A percentile compares a stretch with the other conserved stretches of the same genome.
Conservation (phyloP, 2,797 vertebrate genomes). For the Carcharodon carcharias region DNA sequence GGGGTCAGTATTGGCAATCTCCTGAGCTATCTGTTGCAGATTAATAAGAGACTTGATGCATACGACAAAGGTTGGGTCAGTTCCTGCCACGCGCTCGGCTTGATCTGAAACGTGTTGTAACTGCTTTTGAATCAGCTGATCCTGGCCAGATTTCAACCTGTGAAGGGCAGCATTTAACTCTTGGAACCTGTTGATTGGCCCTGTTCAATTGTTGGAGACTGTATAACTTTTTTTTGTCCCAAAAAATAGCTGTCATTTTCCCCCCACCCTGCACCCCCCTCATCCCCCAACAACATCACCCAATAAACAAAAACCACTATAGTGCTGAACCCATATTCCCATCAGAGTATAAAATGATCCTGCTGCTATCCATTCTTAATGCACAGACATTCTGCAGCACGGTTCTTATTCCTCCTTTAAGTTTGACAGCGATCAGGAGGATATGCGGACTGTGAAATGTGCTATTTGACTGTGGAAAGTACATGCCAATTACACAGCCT, state of each 20-base stretch:
- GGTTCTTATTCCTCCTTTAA: no score
- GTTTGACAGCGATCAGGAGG: neutral
- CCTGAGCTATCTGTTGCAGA: neutral
- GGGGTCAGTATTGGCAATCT: neutral
- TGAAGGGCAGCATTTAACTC: neutral
- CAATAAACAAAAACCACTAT: neutral
- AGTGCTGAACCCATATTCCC: neutral
- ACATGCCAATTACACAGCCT: neutral
- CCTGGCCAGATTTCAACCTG: neutral
- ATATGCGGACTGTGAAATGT: neutral
- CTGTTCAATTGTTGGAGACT: neutral
- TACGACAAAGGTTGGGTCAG: neutral
- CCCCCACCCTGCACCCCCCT: fast-evolving
- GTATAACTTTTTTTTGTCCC: neutral
- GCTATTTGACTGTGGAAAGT: neutral
- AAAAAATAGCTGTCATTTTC: neutral
- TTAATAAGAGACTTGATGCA: neutral
- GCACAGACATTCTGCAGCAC: neutral
- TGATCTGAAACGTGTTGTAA: no score
- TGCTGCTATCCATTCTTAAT: neutral
- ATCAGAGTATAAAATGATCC: neutral
- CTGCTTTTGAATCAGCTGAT: neutral
- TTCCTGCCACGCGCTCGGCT: neutral
- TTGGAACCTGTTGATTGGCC: neutral
- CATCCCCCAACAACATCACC: neutral